Base-by-base conservation (phyloP, 2,113 vertebrate genomes). In the Butorides virescens region DNA sequence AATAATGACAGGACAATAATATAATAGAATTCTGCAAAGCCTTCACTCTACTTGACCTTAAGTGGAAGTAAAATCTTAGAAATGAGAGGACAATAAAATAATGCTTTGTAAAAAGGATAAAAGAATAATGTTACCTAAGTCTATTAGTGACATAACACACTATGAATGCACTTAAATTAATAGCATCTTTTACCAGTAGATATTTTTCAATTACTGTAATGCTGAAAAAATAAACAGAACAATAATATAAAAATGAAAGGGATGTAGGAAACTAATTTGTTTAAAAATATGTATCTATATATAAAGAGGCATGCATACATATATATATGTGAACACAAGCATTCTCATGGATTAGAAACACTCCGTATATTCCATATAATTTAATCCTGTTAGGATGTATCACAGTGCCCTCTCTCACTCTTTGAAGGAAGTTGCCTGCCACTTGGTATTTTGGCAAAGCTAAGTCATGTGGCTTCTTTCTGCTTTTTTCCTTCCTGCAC, bases 141-240 rank as follows among this genome's bases (percentile, higher is more conserved):
- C 97, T 97, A 91, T 98, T 98, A 98, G 96, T 95, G 93, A 91
- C 92, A 96, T 87, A 97, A 96, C 86, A 96, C 86, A 88, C 88
- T 94, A 90, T 88, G 93, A 97, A 98, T 96, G 97, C 95, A 97
- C 97, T 98, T 97, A 98, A 95, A 97, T 97, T 98, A 98, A 98
- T 98, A 97, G 90, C 95, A 96, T 97, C 93, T 97, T 98, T 97
- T 96, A 97, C 95, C 90, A 97, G 95, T 87, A 96, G 90, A 94
- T 97, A 97, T 90, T 97, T 98, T 98, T 98, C 97, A 98, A 97
- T 98, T 98, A 97, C 91, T 85, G 70, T 97, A 97, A 97, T 98
- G 96, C 67, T 96, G 80, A 97, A 97, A 95, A 97, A 97, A 97
- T 96, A 97, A 98, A 96, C 88, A 95, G 88, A 89, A 52, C 47